These are phyloP conservation scores for Alexandromys fortis DNA, from an alignment of 2,113 vertebrate species.

Conservation along the genomic window DNA sequence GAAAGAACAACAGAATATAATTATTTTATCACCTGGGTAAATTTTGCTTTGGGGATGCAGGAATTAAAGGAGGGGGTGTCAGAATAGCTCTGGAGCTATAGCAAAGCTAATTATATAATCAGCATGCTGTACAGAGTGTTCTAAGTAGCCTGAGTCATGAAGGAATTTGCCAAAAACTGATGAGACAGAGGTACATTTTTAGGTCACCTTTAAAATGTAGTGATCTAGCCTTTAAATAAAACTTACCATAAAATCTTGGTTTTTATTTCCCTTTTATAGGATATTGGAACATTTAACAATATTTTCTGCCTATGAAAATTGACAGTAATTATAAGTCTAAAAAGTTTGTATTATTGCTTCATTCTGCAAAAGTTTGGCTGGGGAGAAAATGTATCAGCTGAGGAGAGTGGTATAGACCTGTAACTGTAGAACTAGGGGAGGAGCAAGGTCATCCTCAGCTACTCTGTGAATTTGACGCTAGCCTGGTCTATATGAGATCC, in stretches of 20 bases:
- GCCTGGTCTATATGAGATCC: background rate
- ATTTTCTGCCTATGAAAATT: conserved; percentile 48
- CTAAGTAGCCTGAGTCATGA: conserved; percentile 75
- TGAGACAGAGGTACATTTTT: conserved; percentile 72
- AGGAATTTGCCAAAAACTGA: conserved; percentile 78
- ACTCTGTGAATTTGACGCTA: background rate
- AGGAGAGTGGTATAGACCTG: background rate
- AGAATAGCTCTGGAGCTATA: conserved; percentile 63
- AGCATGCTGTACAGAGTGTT: conserved; percentile 67
- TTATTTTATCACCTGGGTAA: conserved; percentile 45
- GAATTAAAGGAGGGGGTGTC: conserved; percentile 46
- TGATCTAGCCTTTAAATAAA: conserved; percentile 61
- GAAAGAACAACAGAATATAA: conserved; percentile 23
- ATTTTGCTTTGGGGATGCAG: conserved; percentile 62
- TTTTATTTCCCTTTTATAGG: conserved; percentile 36
- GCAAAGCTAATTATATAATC: conserved; percentile 74
- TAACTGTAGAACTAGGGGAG: background rate
- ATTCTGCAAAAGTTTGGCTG: conserved; percentile 37
- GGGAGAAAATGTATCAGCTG: background rate
- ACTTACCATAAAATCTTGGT: conserved; percentile 49
- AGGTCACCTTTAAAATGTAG: conserved; percentile 77
- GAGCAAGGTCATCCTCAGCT: background rate
- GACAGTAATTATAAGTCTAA: background rate
- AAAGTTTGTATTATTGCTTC: conserved; percentile 47
- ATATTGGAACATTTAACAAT: conserved; percentile 24